Evolutionary conservation across 2,113 vertebrate species (phyloP).

Genomic region (Thinocorus orbignyianus): DNA sequence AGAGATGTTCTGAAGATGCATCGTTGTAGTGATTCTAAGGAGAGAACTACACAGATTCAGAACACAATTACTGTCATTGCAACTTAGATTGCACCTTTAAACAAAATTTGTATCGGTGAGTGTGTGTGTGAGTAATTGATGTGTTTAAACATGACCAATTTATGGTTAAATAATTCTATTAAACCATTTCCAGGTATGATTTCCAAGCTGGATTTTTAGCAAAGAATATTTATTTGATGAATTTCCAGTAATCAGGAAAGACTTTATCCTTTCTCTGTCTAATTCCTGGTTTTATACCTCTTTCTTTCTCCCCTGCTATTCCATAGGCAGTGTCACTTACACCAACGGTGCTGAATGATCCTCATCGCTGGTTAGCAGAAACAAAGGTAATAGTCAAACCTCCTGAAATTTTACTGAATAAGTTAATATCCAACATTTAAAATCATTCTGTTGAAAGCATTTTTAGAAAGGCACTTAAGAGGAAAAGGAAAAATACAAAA

Average conservation of each 20-base stretch:
- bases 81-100: neutral
- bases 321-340: constrained; percentile 83
- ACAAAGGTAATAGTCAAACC: constrained; percentile 85
- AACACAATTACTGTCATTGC: neutral
- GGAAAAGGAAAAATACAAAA: neutral
- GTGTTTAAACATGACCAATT: neutral
- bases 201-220: neutral
- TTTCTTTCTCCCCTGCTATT: neutral
- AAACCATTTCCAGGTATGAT: neutral
- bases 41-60: neutral
- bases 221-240: neutral
- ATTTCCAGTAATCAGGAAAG: neutral
- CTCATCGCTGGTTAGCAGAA: constrained; percentile 92
- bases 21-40: neutral
- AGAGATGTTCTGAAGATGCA: neutral
- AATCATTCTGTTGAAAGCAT: neutral
- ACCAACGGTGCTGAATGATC: constrained; percentile 81
- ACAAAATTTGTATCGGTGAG: neutral
- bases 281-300: neutral
- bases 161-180: neutral
- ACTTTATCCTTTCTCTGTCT: neutral
- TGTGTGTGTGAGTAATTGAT: neutral
- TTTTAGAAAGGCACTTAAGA: neutral
- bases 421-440: neutral
- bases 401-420: neutral